Base-by-base conservation (phyloP, 1,140 invertebrate species). In the Apis florea region DNA sequence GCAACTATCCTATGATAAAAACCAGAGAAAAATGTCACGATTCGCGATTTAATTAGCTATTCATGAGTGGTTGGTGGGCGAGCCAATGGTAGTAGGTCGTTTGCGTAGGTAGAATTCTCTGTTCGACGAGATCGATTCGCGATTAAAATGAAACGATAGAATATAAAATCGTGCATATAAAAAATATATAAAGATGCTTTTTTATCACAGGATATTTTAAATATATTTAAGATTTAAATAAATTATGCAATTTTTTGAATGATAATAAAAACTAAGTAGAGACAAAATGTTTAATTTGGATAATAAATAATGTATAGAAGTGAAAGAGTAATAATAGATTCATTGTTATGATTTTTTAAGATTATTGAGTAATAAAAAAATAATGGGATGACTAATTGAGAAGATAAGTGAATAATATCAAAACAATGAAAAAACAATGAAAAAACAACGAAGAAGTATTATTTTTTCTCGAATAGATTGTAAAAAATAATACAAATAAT, bases 41-140 rank as follows among this genome's bases (percentile, higher is more conserved):
- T 90, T 90, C 83, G 56, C 80, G 58, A 77, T 87, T 85, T 84
- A 85, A 92, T 92, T 90, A 91, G 90, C 84, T 89, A 91, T 91
- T 90, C 87, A 93, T 91, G 87, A 88, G 72, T 73, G 74, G 59
- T 49, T 66, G 12, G 91, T 91, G 82, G 91, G 90, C 87, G 90
- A 83, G 83, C 47, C 83, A 76, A 75, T 86, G 85, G 90, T 87
- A 90, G 90, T 91, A 91, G 89, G 91, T 89, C 90, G 90, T 47
- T 88, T 69, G 87, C 83, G 91, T 92, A 74, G 91, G 91, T 53
- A 51, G 86, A 74, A 85, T 83, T 78, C 82, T 89, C 85, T 91
- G 90, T 91, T 91, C 84, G 59, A 83, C 31, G 76, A 86, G 89
- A 91, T 91, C 76, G 83, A 89, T 89, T 85, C 83, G 69, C 82